These are phyloP conservation scores for Apodemia zela DNA, from an alignment of 2,888 invertebrate species.

Conservation along the genomic window DNA sequence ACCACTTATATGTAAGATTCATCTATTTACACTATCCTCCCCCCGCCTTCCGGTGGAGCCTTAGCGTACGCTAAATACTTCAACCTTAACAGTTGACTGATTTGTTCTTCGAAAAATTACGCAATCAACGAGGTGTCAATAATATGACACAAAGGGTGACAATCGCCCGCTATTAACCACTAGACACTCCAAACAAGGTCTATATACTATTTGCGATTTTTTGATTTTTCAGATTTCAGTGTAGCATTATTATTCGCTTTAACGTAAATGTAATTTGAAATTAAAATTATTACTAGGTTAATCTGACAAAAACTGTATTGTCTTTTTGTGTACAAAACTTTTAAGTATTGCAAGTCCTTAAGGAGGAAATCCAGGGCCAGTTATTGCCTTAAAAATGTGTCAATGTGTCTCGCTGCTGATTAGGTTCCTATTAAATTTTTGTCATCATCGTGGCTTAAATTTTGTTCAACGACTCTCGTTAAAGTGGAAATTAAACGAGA, in stretches of 20 bases:
- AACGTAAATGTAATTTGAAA: background rate
- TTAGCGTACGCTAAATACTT: constrained; percentile 74
- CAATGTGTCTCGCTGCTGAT: too few relatives aligned
- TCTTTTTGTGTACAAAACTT: too few relatives aligned
- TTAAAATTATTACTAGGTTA: background rate
- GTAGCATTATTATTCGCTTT: constrained; percentile 28
- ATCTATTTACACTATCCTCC: constrained; percentile 76
- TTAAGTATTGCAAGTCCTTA: too few relatives aligned
- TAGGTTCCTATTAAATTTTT: too few relatives aligned
- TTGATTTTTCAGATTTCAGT: constrained; percentile 37
- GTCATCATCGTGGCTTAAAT: too few relatives aligned
- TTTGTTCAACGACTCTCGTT: too few relatives aligned
- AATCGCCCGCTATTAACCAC: constrained; percentile 50
- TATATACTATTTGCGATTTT: constrained; percentile 25
- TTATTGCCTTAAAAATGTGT: too few relatives aligned
- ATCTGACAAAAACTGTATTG: too few relatives aligned
- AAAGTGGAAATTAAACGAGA: too few relatives aligned
- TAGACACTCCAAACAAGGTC: constrained; percentile 44
- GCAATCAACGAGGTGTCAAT: constrained; percentile 72
- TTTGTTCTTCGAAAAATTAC: constrained; percentile 74
- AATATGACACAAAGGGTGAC: constrained; percentile 62
- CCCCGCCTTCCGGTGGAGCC: constrained; percentile 70
- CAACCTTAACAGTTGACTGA: constrained; percentile 74
- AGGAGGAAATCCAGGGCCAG: too few relatives aligned
- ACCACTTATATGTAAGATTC: constrained; percentile 73